Conservation (phyloP, 2,797 vertebrate species). For the Acanthornis magna region DNA sequence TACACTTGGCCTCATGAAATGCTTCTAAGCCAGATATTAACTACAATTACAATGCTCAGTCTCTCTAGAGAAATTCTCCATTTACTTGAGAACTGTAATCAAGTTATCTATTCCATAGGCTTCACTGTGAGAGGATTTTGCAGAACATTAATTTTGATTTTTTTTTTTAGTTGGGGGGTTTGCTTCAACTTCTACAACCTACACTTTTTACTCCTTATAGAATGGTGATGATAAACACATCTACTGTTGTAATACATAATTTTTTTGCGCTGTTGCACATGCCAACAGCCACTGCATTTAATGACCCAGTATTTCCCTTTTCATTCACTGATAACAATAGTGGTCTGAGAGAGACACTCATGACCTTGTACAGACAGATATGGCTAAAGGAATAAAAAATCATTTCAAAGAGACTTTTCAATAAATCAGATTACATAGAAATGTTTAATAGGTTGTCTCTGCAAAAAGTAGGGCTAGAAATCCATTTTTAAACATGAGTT, state of each 20-base stretch:
- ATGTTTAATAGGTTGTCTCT: not conserved
- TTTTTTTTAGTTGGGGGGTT: not conserved
- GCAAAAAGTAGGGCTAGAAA: not conserved
- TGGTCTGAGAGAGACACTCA: not conserved
- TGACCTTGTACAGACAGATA: not conserved
- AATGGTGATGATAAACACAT: not conserved
- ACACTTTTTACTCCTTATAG: not conserved
- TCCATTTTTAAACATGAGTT: not conserved
- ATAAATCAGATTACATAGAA: not conserved
- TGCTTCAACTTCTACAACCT: not conserved
- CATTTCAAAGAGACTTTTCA: not conserved
- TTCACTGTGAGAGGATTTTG: not conserved
- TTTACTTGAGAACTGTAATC: not conserved
- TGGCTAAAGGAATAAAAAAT: not conserved
- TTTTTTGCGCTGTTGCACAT: not conserved
- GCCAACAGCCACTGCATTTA: not conserved
- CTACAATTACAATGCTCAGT: not conserved
- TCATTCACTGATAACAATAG: not conserved
- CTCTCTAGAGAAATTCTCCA: not conserved
- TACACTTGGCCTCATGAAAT: not conserved
- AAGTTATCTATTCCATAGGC: not conserved
- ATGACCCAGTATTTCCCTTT: not conserved
- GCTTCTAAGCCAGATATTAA: not conserved
- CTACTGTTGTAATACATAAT: not conserved
- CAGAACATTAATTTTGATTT: not conserved